Base-by-base conservation (phyloP, 2,113 vertebrate species). In the Scalopus aquaticus region DNA sequence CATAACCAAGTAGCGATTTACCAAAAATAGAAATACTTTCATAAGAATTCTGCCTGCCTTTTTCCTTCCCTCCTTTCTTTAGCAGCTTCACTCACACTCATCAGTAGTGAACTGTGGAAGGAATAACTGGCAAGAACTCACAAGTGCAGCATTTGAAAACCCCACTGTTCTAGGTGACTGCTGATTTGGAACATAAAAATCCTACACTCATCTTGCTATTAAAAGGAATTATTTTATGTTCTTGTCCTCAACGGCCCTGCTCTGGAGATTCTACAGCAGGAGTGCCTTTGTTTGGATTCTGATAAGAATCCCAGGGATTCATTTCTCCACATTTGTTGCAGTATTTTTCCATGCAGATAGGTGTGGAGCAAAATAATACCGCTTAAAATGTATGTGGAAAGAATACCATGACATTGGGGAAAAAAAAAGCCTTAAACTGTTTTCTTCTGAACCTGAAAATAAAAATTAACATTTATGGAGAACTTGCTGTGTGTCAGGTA, bases 1-100 rank as follows among this genome's bases (percentile, higher is more conserved):
- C 74, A 94, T n/a, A 96, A 76, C 51, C 93, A 94, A 82, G 81
- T 9, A 86, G 62, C 28, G 74, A 60, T 80, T 95, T 95, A 32
- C 39, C 91, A 78, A 22, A 90, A 79, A 82, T 91, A 93, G 94
- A 49, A 97, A 93, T 62, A 32, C 15, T 88, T 95, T 95, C 67
- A 79, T 44, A 91, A 74, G 24, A 93, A 96, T 96, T 91, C 30
- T 56, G 10, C 51, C 74, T 54, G 24, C 44, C 16, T 96, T 91
- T 91, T 39, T 17, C 58, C 39, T 56, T 90, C 37, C 19, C 35
- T 79, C 46, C 7, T 46, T 28, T 92, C 49, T 70, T 93, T 28
- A 51, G 49, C 19, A 12, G 44, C 49, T 82, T 77, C 65, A 62
- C 88, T 83, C 81, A 92, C 17, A 84, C 26, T 20, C 10, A 12